phyloP scores from a whole-genome alignment of 2,888 invertebrate genomes.

The Erynnis tages region DNA sequence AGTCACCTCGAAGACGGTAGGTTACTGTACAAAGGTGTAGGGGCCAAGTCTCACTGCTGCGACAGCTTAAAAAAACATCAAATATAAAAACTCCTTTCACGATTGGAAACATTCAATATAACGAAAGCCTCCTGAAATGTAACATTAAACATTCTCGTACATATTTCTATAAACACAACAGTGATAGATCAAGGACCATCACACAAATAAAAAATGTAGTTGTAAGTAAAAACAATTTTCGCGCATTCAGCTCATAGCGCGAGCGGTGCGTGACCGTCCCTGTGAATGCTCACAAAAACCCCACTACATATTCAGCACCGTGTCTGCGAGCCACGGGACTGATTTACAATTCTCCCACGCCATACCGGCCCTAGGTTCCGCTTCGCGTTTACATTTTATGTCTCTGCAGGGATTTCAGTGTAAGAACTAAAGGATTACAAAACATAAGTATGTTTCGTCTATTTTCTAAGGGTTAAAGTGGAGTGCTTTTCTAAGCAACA shows the following conservation, averaged over 20 bases:
- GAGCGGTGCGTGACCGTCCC: constrained; percentile 7
- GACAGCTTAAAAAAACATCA: too few species aligned
- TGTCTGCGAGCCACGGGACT: constrained; percentile 21
- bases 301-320: constrained; percentile 24
- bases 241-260: constrained; percentile 7
- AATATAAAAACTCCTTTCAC: too few species aligned
- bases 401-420: not conserved
- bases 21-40: too few species aligned
- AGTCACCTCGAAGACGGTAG: too few species aligned
- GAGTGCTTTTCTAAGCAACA: too few species aligned
- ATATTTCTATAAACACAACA: too few species aligned
- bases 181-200: not conserved
- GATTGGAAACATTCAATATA: too few species aligned
- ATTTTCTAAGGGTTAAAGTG: too few species aligned
- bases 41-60: too few species aligned
- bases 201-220: constrained; percentile 6
- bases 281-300: constrained; percentile 16
- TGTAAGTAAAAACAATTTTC: constrained; percentile 20
- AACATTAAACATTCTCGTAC: too few species aligned
- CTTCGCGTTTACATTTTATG: constrained; percentile 24
- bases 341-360: constrained; percentile 32
- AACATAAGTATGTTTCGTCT: too few species aligned
- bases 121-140: too few species aligned
- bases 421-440: not conserved
- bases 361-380: constrained; percentile 18